These are phyloP conservation scores for Syrphus vitripennis DNA, from an alignment of 2,888 invertebrate genomes.

Conservation along the genomic window DNA sequence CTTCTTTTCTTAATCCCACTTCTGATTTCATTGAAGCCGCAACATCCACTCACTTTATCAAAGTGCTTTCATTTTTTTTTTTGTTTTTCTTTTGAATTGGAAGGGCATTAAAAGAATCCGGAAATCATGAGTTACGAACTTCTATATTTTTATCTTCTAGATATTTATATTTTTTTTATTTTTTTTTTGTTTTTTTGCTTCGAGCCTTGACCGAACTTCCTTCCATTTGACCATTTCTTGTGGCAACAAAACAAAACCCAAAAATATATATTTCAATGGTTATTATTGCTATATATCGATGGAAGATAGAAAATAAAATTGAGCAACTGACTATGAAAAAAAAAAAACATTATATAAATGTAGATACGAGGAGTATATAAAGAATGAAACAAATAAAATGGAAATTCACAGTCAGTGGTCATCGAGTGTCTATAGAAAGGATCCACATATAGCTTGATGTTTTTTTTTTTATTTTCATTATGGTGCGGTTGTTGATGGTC, in stretches of 20 bases:
- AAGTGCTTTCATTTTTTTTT: conserved; percentile 41
- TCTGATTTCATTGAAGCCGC: not conserved
- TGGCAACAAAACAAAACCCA: conserved; percentile 18
- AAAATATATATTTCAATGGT: conserved; percentile 49
- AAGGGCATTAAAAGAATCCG: conserved; percentile 60
- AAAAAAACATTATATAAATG: not conserved
- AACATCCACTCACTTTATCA: not conserved
- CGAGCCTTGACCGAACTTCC: conserved; percentile 31
- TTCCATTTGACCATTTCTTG: conserved; percentile 62
- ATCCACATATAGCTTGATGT: conserved; percentile 24
- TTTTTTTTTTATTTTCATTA: conserved; percentile 37
- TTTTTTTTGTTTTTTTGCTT: not conserved
- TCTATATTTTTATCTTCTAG: conserved; percentile 33
- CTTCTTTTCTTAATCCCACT: not conserved
- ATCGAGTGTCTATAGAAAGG: conserved; percentile 39
- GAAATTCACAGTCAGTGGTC: conserved; percentile 70
- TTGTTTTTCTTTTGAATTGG: conserved; percentile 41
- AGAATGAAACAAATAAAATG: conserved; percentile 66
- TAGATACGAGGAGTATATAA: conserved; percentile 10
- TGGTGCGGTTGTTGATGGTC: conserved; percentile 59
- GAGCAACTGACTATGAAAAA: conserved; percentile 44
- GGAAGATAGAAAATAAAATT: conserved; percentile 68
- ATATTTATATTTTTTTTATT: not conserved
- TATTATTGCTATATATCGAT: conserved; percentile 61
- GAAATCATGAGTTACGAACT: conserved; percentile 64